Evolutionary conservation across 1,140 invertebrate genomes (phyloP).

Genomic region (Trichoplusia ni): DNA sequence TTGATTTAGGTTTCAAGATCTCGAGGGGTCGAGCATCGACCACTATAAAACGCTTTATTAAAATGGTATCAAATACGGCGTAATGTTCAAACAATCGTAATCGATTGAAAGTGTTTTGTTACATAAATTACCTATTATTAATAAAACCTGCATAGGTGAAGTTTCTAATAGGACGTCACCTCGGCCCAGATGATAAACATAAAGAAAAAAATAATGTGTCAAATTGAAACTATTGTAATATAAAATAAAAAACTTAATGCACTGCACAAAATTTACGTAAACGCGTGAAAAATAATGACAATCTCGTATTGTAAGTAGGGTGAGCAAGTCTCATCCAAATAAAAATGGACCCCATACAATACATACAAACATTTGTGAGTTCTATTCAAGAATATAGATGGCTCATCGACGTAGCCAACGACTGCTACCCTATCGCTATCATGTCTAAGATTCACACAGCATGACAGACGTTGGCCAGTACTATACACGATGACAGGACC

Average conservation of each 20-base stretch:
- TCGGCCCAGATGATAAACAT: neutral
- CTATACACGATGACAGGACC: too few species aligned
- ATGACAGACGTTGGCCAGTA: slow-evolving; percentile 27
- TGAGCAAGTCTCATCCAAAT: slow-evolving; percentile 15
- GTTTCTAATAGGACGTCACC: slow-evolving; percentile 1
- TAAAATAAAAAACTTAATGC: neutral
- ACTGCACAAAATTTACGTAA: neutral
- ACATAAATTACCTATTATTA: too few species aligned
- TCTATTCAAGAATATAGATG: slow-evolving; percentile 64
- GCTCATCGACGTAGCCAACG: slow-evolving; percentile 60
- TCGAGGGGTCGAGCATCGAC: too few species aligned
- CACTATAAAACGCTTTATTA: too few species aligned
- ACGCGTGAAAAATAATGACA: slow-evolving; percentile 2
- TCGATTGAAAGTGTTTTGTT: too few species aligned
- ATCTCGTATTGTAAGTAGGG: neutral
- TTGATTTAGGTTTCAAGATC: too few species aligned
- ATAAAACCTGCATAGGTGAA: too few species aligned
- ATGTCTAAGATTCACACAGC: slow-evolving; percentile 69
- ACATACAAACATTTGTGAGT: slow-evolving; percentile 49
- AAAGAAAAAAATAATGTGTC: slow-evolving; percentile 8
- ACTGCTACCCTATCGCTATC: slow-evolving; percentile 61
- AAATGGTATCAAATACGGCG: too few species aligned
- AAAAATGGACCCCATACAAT: slow-evolving; percentile 58
- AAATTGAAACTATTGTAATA: neutral
- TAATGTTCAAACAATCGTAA: too few species aligned